A percentile compares a stretch with the other conserved stretches of the same genome.
These are phyloP conservation scores for Aradophagus sp. DNA, from an alignment of 1,140 invertebrate species.

Conservation along the genomic window DNA sequence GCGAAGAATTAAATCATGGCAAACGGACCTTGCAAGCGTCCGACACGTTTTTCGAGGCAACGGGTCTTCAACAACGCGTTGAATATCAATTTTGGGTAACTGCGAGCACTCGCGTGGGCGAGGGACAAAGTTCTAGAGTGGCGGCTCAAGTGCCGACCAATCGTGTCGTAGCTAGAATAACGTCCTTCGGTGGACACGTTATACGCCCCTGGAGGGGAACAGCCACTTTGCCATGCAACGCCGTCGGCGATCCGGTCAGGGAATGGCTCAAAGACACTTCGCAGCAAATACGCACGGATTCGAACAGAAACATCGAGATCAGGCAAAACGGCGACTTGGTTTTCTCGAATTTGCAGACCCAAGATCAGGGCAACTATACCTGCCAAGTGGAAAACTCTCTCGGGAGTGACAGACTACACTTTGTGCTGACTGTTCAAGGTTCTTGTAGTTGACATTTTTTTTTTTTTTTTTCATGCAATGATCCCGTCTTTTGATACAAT, in stretches of 20 bases:
- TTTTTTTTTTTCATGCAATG: no score
- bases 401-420: constrained; percentile 80
- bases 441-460: constrained; percentile 1
- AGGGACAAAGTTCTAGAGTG: constrained; percentile 83
- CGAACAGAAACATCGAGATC: constrained; percentile 77
- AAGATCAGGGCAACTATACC: constrained; percentile 84
- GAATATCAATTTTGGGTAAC: constrained; percentile 90
- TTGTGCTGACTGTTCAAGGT: constrained; percentile 79
- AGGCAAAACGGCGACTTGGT: constrained; percentile 80
- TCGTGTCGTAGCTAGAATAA: constrained; percentile 80
- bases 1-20: constrained; percentile 81
- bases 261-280: constrained; percentile 79
- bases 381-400: constrained; percentile 84
- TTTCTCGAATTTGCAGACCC: constrained; percentile 78
- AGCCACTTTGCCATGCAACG: constrained; percentile 78
- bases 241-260: constrained; percentile 80
- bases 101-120: constrained; percentile 83
- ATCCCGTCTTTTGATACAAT: no score
- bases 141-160: constrained; percentile 79
- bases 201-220: constrained; percentile 81
- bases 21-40: constrained; percentile 79
- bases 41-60: constrained; percentile 80
- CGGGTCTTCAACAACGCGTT: constrained; percentile 82
- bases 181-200: constrained; percentile 80
- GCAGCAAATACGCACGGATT: constrained; percentile 71